These are phyloP conservation scores for Epistrophe eligans DNA, from an alignment of 2,888 invertebrate species.

Conservation along the genomic window DNA sequence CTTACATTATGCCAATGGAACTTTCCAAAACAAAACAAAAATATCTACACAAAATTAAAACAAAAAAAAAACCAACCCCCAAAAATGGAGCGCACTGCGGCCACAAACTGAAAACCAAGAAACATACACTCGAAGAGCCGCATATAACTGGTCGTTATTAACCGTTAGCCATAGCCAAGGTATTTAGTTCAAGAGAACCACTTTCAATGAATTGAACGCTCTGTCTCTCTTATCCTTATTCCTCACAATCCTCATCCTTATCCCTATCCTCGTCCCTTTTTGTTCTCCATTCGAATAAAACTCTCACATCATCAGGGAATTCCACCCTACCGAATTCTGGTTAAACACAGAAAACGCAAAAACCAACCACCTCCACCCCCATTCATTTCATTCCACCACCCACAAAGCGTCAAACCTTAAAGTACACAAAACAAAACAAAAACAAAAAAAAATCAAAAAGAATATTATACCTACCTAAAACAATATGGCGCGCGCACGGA, in stretches of 20 bases:
- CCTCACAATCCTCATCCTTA: constrained; percentile 11
- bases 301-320: constrained; percentile 63
- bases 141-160: constrained; percentile 76
- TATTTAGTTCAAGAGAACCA: constrained; percentile 71
- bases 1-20: constrained; percentile 43
- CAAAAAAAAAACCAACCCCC: constrained; percentile 36
- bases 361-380: constrained; percentile 66
- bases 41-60: too few relatives aligned
- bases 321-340: constrained; percentile 68
- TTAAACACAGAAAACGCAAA: constrained; percentile 76
- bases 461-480: constrained; percentile 15
- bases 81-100: constrained; percentile 56
- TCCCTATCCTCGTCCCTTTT: constrained; percentile 22
- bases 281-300: constrained; percentile 30
- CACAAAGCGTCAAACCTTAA: constrained; percentile 66
- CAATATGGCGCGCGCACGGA: constrained; percentile 72
- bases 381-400: constrained; percentile 26
- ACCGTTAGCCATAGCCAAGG: constrained; percentile 68
- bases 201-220: constrained; percentile 67
- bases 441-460: constrained; percentile 16
- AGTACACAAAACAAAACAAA: constrained; percentile 47
- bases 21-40: constrained; percentile 12
- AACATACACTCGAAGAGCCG: constrained; percentile 74
- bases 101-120: constrained; percentile 70
- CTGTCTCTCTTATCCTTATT: constrained; percentile 70